These are phyloP conservation scores for Urocynchramus pylzowi DNA, from an alignment of 2,113 vertebrate species.

Conservation along the genomic window DNA sequence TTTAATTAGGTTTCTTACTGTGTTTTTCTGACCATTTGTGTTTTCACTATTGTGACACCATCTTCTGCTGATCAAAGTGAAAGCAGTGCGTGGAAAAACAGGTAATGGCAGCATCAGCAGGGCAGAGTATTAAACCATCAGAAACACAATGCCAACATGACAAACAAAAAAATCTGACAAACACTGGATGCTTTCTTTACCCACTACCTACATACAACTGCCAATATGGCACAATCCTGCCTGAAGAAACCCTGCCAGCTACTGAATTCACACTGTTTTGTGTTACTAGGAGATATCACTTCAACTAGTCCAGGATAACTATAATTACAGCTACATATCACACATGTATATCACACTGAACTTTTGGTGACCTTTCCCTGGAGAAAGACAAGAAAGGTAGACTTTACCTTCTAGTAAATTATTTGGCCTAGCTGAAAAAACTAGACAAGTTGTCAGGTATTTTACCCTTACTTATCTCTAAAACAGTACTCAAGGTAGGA, in stretches of 20 bases:
- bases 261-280: background rate
- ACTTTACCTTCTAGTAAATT: too few species aligned
- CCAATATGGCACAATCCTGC: background rate
- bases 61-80: background rate
- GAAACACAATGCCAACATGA: background rate
- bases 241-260: background rate
- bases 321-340: background rate
- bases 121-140: background rate
- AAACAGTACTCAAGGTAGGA: background rate
- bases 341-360: background rate
- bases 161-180: background rate
- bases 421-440: background rate
- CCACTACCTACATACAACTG: background rate
- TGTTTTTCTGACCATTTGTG: background rate
- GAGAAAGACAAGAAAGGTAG: background rate
- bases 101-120: background rate
- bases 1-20: background rate
- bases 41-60: background rate
- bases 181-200: background rate
- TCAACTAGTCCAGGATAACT: background rate
- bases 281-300: background rate
- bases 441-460: background rate
- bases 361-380: background rate
- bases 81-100: background rate
- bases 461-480: background rate